Evolutionary conservation across 37 sponge, comb jelly and placozoan species (phyloP).

Genomic region (Axinella damicornis): DNA sequence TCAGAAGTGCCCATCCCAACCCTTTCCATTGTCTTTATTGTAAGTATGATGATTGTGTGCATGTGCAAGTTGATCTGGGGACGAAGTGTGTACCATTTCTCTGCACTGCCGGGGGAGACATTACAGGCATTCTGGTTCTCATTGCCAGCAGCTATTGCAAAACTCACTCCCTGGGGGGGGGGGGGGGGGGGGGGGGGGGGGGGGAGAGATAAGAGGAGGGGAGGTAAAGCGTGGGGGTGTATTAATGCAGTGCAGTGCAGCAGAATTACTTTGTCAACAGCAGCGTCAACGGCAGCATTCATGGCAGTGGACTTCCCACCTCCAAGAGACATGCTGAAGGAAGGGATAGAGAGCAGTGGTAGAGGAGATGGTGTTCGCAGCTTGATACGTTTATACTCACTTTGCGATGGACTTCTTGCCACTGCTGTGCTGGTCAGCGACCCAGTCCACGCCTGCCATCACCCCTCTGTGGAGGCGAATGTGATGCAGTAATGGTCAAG

Average conservation of each 20-base stretch:
- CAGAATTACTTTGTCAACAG: constrained; percentile 51
- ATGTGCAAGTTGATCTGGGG: too few species aligned
- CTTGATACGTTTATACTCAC: constrained; percentile 26
- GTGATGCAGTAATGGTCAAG: too few species aligned
- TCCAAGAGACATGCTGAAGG: constrained; percentile 88
- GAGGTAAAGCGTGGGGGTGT: background rate
- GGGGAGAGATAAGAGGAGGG: too few species aligned
- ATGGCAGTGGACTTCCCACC: constrained; percentile 50
- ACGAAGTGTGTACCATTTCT: background rate
- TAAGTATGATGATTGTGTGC: too few species aligned
- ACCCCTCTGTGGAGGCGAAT: constrained; percentile 39
- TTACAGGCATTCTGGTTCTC: constrained; percentile 58
- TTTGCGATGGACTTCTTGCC: constrained; percentile 61
- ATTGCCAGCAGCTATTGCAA: constrained; percentile 80
- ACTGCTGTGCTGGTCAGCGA: constrained; percentile 12
- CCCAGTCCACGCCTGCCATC: constrained; percentile 61
- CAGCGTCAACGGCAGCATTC: constrained; percentile 68
- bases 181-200: background rate
- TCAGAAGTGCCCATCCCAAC: too few species aligned
- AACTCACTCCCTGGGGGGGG: constrained; percentile 59
- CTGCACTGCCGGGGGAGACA: constrained; percentile 66
- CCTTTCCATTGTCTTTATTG: too few species aligned
- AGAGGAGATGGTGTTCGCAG: too few species aligned
- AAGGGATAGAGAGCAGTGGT: background rate
- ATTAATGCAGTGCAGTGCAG: background rate